phyloP scores from a whole-genome alignment of 2,888 invertebrate species.

The Pheosia gnoma region DNA sequence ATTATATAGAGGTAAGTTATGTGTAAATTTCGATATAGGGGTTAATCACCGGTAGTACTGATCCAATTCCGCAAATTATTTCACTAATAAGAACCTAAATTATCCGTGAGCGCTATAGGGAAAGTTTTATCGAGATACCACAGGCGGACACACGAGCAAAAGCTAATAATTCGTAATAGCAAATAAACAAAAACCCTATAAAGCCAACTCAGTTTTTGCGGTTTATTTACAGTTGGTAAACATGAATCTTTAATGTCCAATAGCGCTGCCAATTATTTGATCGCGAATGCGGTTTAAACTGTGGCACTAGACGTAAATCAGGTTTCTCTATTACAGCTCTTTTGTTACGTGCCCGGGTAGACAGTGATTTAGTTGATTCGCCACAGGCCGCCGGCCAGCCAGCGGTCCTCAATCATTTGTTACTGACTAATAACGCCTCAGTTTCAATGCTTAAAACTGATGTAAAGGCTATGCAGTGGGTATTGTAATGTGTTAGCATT shows the following conservation, averaged over 20 bases:
- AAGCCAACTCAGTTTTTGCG: too few species aligned
- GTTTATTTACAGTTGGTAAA: background rate
- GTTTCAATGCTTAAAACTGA: slow-evolving; percentile 61
- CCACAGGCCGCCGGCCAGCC: slow-evolving; percentile 12
- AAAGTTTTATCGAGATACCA: too few species aligned
- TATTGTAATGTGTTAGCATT: too few species aligned
- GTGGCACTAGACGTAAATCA: background rate
- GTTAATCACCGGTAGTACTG: too few species aligned
- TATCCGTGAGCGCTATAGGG: too few species aligned
- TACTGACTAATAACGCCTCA: slow-evolving; percentile 50
- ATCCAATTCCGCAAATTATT: too few species aligned
- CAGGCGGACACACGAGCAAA: too few species aligned
- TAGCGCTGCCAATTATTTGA: background rate
- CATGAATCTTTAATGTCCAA: background rate
- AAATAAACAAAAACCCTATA: too few species aligned
- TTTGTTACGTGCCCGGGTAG: background rate
- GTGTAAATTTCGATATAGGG: too few species aligned
- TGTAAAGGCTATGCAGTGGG: slow-evolving; percentile 13
- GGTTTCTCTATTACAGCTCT: slow-evolving; percentile 3
- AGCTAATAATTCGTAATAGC: too few species aligned
- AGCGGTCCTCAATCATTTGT: slow-evolving; percentile 33
- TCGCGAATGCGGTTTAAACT: background rate
- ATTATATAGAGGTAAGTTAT: too few species aligned
- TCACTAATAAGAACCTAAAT: too few species aligned
- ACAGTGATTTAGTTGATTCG: slow-evolving; percentile 13